A percentile compares a stretch with the other conserved stretches of the same genome.
phyloP scores from a whole-genome alignment of 2,113 vertebrate genomes.

The Eudyptes chrysolophus region DNA sequence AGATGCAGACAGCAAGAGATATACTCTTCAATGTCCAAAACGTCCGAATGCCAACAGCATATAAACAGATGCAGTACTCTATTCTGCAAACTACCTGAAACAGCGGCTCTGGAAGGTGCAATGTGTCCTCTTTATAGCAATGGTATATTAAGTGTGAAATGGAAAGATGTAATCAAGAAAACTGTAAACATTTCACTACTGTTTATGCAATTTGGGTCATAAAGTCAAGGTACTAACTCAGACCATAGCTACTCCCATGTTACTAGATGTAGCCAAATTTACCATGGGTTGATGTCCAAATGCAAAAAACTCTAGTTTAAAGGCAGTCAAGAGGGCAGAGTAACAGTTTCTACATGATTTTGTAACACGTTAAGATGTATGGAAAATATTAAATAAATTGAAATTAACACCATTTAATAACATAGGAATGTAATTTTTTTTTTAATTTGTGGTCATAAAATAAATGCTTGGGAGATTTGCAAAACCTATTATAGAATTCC shows the following conservation, averaged over 20 bases:
- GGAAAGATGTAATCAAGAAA: not conserved
- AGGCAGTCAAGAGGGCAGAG: not conserved
- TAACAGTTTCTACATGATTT: not conserved
- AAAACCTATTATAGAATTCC: not conserved
- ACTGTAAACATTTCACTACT: not conserved
- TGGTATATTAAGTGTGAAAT: slow-evolving; percentile 12
- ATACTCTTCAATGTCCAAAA: not conserved
- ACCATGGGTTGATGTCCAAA: not conserved
- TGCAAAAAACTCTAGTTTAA: not conserved
- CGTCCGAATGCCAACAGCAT: not conserved
- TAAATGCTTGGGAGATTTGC: not conserved
- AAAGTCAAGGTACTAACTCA: not conserved
- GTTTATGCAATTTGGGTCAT: not conserved
- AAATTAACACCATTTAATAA: not conserved
- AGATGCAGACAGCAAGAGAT: not conserved
- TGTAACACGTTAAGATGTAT: not conserved
- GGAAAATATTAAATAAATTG: not conserved
- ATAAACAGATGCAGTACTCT: not conserved
- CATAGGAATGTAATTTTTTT: not conserved
- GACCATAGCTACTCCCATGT: not conserved
- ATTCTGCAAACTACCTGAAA: not conserved
- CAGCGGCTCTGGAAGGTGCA: not conserved
- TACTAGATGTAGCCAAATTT: not conserved
- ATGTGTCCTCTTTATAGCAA: not conserved
- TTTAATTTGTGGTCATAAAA: not conserved